A percentile compares a stretch with the other conserved stretches of the same genome.
These are phyloP conservation scores for Pseudopodoces humilis DNA, from an alignment of 2,113 vertebrate species.

Conservation along the genomic window DNA sequence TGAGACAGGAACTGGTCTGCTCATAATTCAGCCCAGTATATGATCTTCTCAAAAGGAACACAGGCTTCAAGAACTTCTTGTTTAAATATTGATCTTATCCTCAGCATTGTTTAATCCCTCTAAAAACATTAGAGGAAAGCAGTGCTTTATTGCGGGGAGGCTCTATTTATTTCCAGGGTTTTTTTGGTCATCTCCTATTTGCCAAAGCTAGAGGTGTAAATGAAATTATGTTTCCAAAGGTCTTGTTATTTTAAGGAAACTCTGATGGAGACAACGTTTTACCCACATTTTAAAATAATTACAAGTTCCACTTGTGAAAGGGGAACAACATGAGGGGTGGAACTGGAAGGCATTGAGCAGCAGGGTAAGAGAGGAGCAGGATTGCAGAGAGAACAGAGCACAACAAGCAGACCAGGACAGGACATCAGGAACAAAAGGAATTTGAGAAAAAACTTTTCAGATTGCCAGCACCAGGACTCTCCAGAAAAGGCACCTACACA, in stretches of 20 bases:
- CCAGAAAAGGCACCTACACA: background rate
- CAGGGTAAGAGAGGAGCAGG: background rate
- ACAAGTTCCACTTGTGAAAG: background rate
- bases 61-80: background rate
- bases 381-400: background rate
- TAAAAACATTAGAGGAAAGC: background rate
- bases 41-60: background rate
- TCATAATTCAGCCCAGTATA: background rate
- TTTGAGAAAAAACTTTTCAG: background rate
- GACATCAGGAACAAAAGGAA: background rate
- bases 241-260: background rate
- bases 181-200: background rate
- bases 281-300: background rate
- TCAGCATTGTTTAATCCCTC: background rate
- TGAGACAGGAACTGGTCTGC: background rate
- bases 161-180: background rate
- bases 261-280: background rate
- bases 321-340: accelerated
- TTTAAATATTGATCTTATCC: constrained; percentile 25
- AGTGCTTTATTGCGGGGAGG: background rate
- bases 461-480: background rate
- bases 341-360: background rate
- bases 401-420: background rate
- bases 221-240: background rate
- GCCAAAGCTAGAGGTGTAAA: background rate